These are phyloP conservation scores for Neofelis nebulosa DNA, from an alignment of 2,113 vertebrate genomes.

Conservation along the genomic window DNA sequence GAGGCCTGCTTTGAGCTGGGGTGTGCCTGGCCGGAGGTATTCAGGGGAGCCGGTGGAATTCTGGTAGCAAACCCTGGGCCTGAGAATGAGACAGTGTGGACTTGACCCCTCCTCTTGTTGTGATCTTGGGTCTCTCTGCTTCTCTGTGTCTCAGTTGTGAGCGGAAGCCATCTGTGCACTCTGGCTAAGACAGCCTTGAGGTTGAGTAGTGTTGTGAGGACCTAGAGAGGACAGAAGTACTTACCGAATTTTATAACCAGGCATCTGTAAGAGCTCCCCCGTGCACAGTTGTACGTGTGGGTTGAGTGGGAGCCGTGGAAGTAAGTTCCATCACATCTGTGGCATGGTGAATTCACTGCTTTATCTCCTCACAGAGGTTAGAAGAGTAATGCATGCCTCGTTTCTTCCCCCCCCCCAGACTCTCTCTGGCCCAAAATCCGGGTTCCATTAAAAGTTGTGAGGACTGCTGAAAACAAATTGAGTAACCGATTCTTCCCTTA, in stretches of 20 bases:
- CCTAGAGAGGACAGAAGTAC: not conserved
- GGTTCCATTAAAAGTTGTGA: constrained; percentile 95
- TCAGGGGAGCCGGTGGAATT: not conserved
- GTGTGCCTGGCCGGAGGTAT: not conserved
- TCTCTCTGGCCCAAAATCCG: constrained; percentile 97
- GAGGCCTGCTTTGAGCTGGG: not conserved
- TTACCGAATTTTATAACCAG: not conserved
- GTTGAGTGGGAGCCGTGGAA: not conserved
- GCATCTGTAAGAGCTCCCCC: not conserved
- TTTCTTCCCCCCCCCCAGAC: constrained; percentile 81
- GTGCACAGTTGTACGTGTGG: not conserved
- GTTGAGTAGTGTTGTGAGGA: not conserved
- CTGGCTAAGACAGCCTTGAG: not conserved
- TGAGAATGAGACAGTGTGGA: not conserved
- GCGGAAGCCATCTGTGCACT: not conserved
- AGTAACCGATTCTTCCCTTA: constrained; percentile 99
- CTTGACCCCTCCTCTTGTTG: not conserved
- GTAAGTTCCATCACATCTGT: not conserved
- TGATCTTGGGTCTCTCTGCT: not conserved
- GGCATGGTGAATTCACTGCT: not conserved
- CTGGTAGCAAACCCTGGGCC: not conserved
- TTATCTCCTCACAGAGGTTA: not conserved
- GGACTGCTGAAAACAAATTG: constrained; percentile 96
- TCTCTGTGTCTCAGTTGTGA: not conserved
- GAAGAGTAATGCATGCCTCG: not conserved